These are phyloP conservation scores for Drosophila leontia DNA, from an alignment of 1,140 invertebrate species.

Conservation along the genomic window DNA sequence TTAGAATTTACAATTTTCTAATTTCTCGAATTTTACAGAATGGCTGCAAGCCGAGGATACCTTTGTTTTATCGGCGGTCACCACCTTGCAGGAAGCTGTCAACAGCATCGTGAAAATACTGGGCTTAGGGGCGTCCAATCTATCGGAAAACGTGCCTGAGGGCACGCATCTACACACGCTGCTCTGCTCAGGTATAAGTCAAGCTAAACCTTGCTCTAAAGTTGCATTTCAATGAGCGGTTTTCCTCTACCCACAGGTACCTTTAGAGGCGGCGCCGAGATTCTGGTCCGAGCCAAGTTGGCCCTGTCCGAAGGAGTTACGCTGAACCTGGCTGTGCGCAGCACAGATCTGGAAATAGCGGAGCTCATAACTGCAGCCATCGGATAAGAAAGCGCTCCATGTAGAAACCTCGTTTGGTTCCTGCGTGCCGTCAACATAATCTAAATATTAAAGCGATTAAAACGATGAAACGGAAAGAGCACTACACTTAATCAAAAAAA, in stretches of 20 bases:
- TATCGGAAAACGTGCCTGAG: constrained; percentile 93
- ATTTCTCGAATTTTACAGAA: constrained; percentile 49
- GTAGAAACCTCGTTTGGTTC: constrained; percentile 62
- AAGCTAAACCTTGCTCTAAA: neutral
- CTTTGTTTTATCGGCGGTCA: constrained; percentile 93
- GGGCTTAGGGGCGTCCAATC: constrained; percentile 94
- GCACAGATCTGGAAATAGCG: constrained; percentile 89
- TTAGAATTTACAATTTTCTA: too few relatives aligned
- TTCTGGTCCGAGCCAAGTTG: constrained; percentile 94
- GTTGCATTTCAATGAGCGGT: constrained; percentile 9
- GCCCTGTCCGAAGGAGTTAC: constrained; percentile 91
- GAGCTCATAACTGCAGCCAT: constrained; percentile 95
- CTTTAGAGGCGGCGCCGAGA: constrained; percentile 95
- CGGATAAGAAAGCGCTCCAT: constrained; percentile 87
- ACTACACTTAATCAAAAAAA: constrained; percentile 64
- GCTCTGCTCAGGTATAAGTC: constrained; percentile 88
- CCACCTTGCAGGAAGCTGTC: constrained; percentile 93
- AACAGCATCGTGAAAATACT: constrained; percentile 94
- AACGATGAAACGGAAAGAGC: constrained; percentile 29
- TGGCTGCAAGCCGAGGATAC: constrained; percentile 95
- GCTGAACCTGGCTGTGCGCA: constrained; percentile 89
- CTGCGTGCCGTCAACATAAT: constrained; percentile 68
- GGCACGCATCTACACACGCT: constrained; percentile 94
- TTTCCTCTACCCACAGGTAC: constrained; percentile 86
- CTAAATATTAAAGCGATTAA: constrained; percentile 33